Conservation (phyloP, 92 coral and sea anemone species). For the Pocillopora meandrina region DNA sequence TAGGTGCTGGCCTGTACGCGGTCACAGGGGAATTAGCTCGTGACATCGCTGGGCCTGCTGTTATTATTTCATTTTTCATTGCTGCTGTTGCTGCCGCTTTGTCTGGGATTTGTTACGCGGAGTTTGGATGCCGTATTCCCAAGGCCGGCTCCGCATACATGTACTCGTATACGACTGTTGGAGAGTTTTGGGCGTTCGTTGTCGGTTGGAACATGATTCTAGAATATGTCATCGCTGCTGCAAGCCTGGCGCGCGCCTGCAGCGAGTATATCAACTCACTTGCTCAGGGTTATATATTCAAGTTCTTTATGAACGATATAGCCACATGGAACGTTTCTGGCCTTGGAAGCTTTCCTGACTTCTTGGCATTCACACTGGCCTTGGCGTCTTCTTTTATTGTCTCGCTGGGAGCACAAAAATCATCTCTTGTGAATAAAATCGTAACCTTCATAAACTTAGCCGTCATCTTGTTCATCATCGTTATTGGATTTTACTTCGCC, state of each 20-base stretch:
- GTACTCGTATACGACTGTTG: conserved; percentile 82
- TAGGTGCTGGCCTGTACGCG: conserved; percentile 88
- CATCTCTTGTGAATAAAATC: conserved; percentile 56
- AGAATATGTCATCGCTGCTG: conserved; percentile 78
- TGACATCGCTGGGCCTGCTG: conserved; percentile 88
- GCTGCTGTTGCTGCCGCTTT: conserved; percentile 80
- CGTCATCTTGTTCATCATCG: conserved; percentile 40
- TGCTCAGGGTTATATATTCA: conserved; percentile 61
- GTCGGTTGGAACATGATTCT: conserved; percentile 92
- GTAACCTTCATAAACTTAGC: conserved; percentile 68
- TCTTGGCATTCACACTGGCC: conserved; percentile 65
- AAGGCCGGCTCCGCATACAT: conserved; percentile 94
- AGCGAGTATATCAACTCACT: conserved; percentile 83
- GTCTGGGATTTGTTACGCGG: conserved; percentile 92
- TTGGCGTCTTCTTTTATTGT: conserved; percentile 61
- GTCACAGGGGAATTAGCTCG: conserved; percentile 89
- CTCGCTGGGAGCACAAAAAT: conserved; percentile 70
- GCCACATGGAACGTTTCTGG: conserved; percentile 57
- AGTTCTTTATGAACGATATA: conserved; percentile 53
- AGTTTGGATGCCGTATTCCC: conserved; percentile 89
- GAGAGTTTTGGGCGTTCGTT: conserved; percentile 91
- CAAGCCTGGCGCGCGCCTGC: conserved; percentile 74
- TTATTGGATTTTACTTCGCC: background rate
- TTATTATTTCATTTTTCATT: conserved; percentile 73
- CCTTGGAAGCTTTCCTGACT: conserved; percentile 79